Percentiles rank a stretch among this genome's conserved stretches.
These are phyloP conservation scores for Vespertilio murinus DNA, from an alignment of 2,797 vertebrate genomes.

Conservation along the genomic window DNA sequence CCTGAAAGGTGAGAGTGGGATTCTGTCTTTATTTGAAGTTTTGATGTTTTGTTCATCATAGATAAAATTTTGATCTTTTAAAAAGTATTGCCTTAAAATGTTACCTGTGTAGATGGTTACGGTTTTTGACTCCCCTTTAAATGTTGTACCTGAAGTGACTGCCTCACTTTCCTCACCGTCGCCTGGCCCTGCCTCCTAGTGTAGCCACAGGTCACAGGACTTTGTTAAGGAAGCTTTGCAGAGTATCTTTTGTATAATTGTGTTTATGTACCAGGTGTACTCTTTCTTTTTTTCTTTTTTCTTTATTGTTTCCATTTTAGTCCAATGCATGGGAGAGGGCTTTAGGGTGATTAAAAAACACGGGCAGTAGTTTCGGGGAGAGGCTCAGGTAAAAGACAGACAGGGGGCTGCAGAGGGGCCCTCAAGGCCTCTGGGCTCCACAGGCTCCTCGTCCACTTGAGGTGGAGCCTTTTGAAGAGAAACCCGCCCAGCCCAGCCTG, in stretches of 20 bases:
- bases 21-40: background rate
- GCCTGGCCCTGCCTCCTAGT: background rate
- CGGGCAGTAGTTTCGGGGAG: too few species aligned
- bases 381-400: too few species aligned
- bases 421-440: too few species aligned
- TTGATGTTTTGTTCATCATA: background rate
- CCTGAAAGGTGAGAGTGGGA: background rate
- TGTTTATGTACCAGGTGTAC: background rate
- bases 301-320: too few species aligned
- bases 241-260: background rate
- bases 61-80: background rate
- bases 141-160: background rate
- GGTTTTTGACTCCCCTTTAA: background rate
- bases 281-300: background rate
- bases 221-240: background rate
- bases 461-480: too few species aligned
- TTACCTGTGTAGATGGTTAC: background rate
- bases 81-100: background rate
- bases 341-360: too few species aligned
- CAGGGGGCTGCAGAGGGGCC: too few species aligned
- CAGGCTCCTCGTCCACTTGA: too few species aligned
- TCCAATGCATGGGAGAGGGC: too few species aligned
- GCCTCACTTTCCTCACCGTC: background rate
- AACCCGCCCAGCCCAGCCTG: too few species aligned
- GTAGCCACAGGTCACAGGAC: background rate